Conservation (phyloP, 2,888 invertebrate species). For the Chrysolina americana region DNA sequence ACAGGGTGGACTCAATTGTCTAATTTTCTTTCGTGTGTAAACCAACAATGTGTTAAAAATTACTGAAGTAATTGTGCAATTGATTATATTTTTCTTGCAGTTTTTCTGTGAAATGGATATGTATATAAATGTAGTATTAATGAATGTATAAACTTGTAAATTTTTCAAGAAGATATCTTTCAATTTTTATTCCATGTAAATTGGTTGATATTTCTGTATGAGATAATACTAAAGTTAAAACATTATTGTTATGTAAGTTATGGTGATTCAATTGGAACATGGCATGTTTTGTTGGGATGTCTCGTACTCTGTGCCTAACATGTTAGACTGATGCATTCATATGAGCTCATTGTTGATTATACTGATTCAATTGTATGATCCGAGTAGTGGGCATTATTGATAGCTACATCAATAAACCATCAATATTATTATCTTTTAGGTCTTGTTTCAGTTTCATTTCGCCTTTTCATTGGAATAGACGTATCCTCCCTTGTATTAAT, state of each 20-base stretch:
- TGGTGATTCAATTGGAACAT: slow-evolving; percentile 57
- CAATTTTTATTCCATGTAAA: slow-evolving; percentile 28
- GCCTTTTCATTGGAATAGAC: not conserved
- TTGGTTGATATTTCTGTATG: not conserved
- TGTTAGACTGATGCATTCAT: slow-evolving; percentile 62
- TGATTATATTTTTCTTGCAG: slow-evolving; percentile 29
- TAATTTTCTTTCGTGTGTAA: too few relatives aligned
- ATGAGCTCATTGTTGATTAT: slow-evolving; percentile 55
- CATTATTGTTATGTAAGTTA: slow-evolving; percentile 13
- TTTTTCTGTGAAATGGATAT: slow-evolving; percentile 38
- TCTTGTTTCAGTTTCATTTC: slow-evolving; percentile 24
- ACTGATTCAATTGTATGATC: slow-evolving; percentile 61
- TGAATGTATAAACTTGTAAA: slow-evolving; percentile 39
- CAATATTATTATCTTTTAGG: slow-evolving; percentile 46
- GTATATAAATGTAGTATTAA: slow-evolving; percentile 30
- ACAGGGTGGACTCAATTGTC: too few relatives aligned
- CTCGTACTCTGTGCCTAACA: slow-evolving; percentile 68
- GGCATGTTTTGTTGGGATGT: slow-evolving; percentile 62
- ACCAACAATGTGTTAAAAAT: not conserved
- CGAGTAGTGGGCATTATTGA: slow-evolving; percentile 69
- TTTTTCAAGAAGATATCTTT: slow-evolving; percentile 30
- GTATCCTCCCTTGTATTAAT: too few relatives aligned
- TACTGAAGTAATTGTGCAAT: not conserved
- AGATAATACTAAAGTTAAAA: not conserved
- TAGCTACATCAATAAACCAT: slow-evolving; percentile 67